Conservation (phyloP, 2,113 vertebrate genomes). For the Thamnaconus septentrionalis region DNA sequence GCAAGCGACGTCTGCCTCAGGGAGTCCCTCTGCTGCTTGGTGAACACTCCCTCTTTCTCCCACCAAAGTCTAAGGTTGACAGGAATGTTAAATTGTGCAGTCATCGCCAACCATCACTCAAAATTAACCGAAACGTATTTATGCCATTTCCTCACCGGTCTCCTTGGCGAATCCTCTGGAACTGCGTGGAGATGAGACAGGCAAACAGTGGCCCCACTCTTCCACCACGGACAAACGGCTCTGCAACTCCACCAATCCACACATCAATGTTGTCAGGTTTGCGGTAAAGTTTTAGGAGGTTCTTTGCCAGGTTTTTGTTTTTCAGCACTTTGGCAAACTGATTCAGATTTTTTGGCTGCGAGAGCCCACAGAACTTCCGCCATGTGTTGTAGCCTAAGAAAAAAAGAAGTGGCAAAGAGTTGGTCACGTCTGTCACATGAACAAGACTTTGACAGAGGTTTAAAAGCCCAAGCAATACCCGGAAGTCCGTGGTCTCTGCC, state of each 20-base stretch:
- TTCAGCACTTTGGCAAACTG: conserved; percentile 55
- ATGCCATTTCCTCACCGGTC: conserved; percentile 50
- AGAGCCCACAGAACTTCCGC: conserved; percentile 67
- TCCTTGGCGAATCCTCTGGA: conserved; percentile 58
- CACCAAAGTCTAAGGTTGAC: conserved; percentile 73
- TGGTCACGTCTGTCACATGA: background rate
- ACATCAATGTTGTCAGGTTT: conserved; percentile 72
- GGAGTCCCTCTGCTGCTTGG: conserved; percentile 46
- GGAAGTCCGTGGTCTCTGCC: conserved; percentile 81
- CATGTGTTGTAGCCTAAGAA: conserved; percentile 73
- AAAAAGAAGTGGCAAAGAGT: background rate
- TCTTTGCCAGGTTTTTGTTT: conserved; percentile 49
- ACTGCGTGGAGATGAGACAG: conserved; percentile 72
- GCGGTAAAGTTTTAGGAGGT: conserved; percentile 59
- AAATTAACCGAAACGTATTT: too few relatives aligned
- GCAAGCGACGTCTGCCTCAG: conserved; percentile 57
- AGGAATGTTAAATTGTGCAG: background rate
- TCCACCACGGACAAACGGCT: conserved; percentile 70
- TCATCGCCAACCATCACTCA: background rate
- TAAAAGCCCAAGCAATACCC: conserved; percentile 62
- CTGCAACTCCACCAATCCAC: conserved; percentile 72
- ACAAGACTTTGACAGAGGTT: background rate
- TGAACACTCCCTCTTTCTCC: conserved; percentile 71
- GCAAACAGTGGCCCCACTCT: conserved; percentile 78
- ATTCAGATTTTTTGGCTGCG: conserved; percentile 29